phyloP scores from a whole-genome alignment of 2,888 invertebrate species.

The Marronus borbonicus region DNA sequence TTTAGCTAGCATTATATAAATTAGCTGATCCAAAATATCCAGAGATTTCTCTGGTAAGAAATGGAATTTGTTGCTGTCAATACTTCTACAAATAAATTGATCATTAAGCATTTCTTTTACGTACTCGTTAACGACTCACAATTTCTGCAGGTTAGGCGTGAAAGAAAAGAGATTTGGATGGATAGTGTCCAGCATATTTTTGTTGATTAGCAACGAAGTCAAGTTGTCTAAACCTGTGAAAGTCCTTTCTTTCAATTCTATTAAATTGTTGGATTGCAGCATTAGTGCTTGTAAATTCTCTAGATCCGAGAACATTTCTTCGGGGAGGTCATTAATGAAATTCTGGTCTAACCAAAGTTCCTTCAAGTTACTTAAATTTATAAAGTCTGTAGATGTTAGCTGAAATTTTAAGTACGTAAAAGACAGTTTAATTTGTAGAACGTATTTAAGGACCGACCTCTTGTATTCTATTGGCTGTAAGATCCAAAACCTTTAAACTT shows the following conservation, averaged over 20 bases:
- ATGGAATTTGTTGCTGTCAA: constrained; percentile 83
- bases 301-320: constrained; percentile 75
- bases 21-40: constrained; percentile 76
- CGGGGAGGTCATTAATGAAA: constrained; percentile 74
- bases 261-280: constrained; percentile 80
- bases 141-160: constrained; percentile 78
- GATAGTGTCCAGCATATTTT: constrained; percentile 79
- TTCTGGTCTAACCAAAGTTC: constrained; percentile 83
- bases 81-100: constrained; percentile 74
- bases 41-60: constrained; percentile 79
- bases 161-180: constrained; percentile 77
- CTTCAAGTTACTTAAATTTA: constrained; percentile 72
- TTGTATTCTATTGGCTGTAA: constrained; percentile 73
- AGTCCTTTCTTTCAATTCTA: constrained; percentile 75
- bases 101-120: background rate
- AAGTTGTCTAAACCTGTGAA: constrained; percentile 78
- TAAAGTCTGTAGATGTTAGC: constrained; percentile 74
- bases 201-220: constrained; percentile 79
- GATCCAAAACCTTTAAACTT: constrained; percentile 73
- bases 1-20: constrained; percentile 80
- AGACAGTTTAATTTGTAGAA: background rate
- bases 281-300: constrained; percentile 78
- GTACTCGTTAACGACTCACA: constrained; percentile 73
- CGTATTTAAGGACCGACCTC: constrained; percentile 62
- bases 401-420: constrained; percentile 61